Percentiles rank a stretch among this genome's conserved stretches.
Conservation (phyloP, 2,113 vertebrate genomes). For the Dromaius novaehollandiae region DNA sequence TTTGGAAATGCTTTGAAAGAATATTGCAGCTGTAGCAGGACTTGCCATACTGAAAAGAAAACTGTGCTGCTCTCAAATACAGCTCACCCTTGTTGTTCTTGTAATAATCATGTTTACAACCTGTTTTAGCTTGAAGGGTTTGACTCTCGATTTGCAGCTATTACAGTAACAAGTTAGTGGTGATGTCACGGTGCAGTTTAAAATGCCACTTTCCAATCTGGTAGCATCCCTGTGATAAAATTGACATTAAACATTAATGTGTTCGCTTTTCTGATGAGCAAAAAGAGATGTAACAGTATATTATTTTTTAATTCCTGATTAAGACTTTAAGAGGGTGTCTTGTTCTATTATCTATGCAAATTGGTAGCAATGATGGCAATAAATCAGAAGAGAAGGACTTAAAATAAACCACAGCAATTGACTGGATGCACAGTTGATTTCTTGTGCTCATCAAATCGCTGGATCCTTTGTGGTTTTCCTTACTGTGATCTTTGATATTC, state of each 20-base stretch:
- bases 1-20: fast-evolving
- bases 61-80: neutral
- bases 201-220: neutral
- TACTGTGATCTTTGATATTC: neutral
- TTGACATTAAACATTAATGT: neutral
- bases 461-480: slow-evolving; percentile 38
- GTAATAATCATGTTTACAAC: neutral
- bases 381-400: slow-evolving; percentile 66
- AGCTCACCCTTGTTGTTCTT: slow-evolving; percentile 6
- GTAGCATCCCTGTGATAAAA: neutral
- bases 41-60: neutral
- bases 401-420: slow-evolving; percentile 30
- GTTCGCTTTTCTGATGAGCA: neutral
- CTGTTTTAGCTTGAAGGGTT: slow-evolving; percentile 22
- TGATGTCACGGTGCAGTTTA: neutral
- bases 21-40: neutral
- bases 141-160: slow-evolving; percentile 41
- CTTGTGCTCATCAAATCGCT: slow-evolving; percentile 29
- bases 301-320: slow-evolving; percentile 58
- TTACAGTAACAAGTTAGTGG: slow-evolving; percentile 20
- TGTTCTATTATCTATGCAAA: slow-evolving; percentile 65
- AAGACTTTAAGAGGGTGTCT: slow-evolving; percentile 57
- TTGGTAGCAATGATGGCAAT: slow-evolving; percentile 39
- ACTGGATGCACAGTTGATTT: slow-evolving; percentile 44
- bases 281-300: slow-evolving; percentile 13